Base-by-base conservation (phyloP, 2,113 vertebrate species). In the Cavia porcellus region DNA sequence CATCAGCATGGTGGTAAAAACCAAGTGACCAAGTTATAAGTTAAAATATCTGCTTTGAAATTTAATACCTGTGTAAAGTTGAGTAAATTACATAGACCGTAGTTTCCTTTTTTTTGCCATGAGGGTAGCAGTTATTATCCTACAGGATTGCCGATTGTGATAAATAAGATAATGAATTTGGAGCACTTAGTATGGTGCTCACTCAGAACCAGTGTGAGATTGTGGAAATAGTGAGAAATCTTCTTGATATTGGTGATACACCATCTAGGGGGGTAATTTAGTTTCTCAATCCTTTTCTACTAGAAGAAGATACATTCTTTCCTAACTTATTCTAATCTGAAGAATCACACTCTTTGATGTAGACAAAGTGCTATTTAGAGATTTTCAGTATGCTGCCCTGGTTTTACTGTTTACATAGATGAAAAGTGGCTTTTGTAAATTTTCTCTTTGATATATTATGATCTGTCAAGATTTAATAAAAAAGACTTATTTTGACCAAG, bases 381-480 rank as follows among this genome's bases (percentile, higher is more conserved):
- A 93, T 95, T 97, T 97, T 87, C 90, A 86, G 42, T 82, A 92
- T 94, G 92, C 82, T 82, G 92, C 79, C 85, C 94, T 89, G 77
- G 74, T 95, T 97, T 96, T 90, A 80, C 86, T 95, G 85, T 97
- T 96, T 94, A 94, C 85, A 74, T 35, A 96, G 84, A 96, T 97
- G 95, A 97, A 97, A 96, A 95, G 77, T 93, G 64, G 64, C 77
- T 97, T 93, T 61, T 81, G 47, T 77, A 90, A 90, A 94, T 82
- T 92, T 94, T 91, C 90, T 92, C 96, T 96, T 72, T 90, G 93
- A 94, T 96, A 72, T 96, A 87, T 84, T 92, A 55, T 79, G 81
- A 96, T 95, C 84, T 95, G 47, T 97, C 92, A 96, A 95, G 87
- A 95, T 95, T 97, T 96, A 92, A 95, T 97, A 92, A 96, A 92